A percentile compares a stretch with the other conserved stretches of the same genome.
phyloP scores from a whole-genome alignment of 2,113 vertebrate species.

The Pollachius pollachius region DNA sequence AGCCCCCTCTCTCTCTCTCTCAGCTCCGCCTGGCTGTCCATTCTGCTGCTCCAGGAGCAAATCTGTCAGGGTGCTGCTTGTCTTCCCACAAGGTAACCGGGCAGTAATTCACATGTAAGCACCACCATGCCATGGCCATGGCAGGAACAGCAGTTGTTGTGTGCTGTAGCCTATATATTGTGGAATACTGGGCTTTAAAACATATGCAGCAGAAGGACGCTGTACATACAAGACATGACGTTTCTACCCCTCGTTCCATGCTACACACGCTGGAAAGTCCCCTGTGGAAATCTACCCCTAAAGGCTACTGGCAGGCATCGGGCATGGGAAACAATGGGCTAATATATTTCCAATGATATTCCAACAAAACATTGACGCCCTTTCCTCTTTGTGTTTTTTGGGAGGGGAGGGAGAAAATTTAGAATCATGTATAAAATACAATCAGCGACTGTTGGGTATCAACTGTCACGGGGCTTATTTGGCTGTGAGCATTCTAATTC shows the following conservation, averaged over 20 bases:
- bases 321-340: not conserved
- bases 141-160: constrained; percentile 42
- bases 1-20: constrained; percentile 48
- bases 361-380: constrained; percentile 18
- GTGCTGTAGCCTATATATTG: constrained; percentile 19
- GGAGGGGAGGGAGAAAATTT: not conserved
- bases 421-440: constrained; percentile 29
- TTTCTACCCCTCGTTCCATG: constrained; percentile 11
- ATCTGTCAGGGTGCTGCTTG: constrained; percentile 35
- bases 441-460: constrained; percentile 29
- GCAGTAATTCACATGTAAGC: constrained; percentile 54
- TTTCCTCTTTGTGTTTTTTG: constrained; percentile 21
- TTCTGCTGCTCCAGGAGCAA: constrained; percentile 38
- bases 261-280: not conserved
- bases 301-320: constrained; percentile 12
- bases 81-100: constrained; percentile 53
- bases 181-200: constrained; percentile 27
- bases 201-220: not conserved
- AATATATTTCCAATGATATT: constrained; percentile 32
- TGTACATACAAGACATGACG: not conserved
- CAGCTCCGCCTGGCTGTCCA: constrained; percentile 31
- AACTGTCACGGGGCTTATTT: constrained; percentile 39
- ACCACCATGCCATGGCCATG: constrained; percentile 36
- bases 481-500: constrained; percentile 27
- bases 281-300: no score